A percentile compares a stretch with the other conserved stretches of the same genome.
Conservation (phyloP, 1,140 invertebrate species). For the Calycopis cecrops region DNA sequence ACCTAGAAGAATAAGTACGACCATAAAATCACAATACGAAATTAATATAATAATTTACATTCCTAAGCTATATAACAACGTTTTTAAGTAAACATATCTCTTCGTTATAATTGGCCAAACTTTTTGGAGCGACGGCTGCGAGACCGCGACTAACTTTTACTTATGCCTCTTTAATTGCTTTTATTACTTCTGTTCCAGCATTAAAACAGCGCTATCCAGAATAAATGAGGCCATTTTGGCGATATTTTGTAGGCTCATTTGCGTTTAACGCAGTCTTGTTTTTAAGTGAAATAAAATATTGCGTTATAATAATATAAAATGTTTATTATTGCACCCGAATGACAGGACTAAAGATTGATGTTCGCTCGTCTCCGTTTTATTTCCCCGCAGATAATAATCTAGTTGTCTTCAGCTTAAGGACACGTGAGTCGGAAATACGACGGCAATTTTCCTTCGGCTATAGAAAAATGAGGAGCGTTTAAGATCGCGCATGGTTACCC, state of each 20-base stretch:
- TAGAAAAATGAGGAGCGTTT: constrained; percentile 67
- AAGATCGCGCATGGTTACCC: constrained; percentile 52
- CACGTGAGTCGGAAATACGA: constrained; percentile 68
- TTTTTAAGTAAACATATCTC: constrained; percentile 15
- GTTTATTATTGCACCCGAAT: constrained; percentile 13
- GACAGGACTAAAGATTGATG: constrained; percentile 52
- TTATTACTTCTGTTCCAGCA: constrained; percentile 49
- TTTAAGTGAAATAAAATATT: constrained; percentile 9
- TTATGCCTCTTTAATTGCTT: constrained; percentile 55
- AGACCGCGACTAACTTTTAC: constrained; percentile 52
- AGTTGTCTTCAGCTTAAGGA: constrained; percentile 67
- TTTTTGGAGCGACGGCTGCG: constrained; percentile 40
- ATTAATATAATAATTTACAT: no score
- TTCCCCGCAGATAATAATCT: constrained; percentile 64
- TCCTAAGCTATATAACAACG: no score
- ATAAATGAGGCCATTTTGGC: constrained; percentile 25
- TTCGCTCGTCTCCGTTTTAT: constrained; percentile 65
- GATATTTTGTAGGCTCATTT: constrained; percentile 2
- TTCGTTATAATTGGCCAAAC: constrained; percentile 48
- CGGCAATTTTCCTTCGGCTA: constrained; percentile 67
- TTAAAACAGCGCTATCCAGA: constrained; percentile 30
- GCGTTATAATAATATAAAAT: constrained; percentile 4
- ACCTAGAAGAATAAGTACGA: no score
- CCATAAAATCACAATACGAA: no score
- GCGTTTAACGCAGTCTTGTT: constrained; percentile 7